These are phyloP conservation scores for Varecia variegata DNA, from an alignment of 2,797 vertebrate genomes.

Conservation along the genomic window DNA sequence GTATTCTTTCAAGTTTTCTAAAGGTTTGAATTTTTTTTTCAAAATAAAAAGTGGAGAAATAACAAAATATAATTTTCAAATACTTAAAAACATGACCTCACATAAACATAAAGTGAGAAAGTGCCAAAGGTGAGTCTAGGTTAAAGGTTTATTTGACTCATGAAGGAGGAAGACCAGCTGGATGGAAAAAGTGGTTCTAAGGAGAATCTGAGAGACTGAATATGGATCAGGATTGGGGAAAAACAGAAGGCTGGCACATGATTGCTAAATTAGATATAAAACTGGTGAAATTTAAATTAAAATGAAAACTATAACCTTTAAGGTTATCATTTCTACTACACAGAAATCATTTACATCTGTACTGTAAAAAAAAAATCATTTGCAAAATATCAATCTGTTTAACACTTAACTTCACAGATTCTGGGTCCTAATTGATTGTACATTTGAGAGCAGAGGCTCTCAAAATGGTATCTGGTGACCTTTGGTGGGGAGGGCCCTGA, in stretches of 20 bases:
- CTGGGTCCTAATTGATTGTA: background rate
- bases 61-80: background rate
- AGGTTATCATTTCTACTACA: background rate
- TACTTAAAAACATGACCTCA: background rate
- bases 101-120: background rate
- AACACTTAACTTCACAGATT: background rate
- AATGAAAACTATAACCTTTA: background rate
- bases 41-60: background rate
- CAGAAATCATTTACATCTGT: background rate
- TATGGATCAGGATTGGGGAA: background rate
- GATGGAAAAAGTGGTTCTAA: background rate
- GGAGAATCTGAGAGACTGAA: background rate
- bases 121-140: background rate
- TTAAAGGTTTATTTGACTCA: background rate
- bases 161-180: background rate
- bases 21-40: background rate
- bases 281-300: background rate
- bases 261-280: background rate
- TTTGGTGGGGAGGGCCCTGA: background rate
- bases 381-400: background rate
- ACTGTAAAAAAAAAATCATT: background rate
- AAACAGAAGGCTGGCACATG: background rate
- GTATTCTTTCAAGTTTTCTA: background rate
- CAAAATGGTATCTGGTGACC: background rate
- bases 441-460: background rate